Evolutionary conservation across 2,113 vertebrate genomes (phyloP).

Genomic region (Varanus komodoensis): DNA sequence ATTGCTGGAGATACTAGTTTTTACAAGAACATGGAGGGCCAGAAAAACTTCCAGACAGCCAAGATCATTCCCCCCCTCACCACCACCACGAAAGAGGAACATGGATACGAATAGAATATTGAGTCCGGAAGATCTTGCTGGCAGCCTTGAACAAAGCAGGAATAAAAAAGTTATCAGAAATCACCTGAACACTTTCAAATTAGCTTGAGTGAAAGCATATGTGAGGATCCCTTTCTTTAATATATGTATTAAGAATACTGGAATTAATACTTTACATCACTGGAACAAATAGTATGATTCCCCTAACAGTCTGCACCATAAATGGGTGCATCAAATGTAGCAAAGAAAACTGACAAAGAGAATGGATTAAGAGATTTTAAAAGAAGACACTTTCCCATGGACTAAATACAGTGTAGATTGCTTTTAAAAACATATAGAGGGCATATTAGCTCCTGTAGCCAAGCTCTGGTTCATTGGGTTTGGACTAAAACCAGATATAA

Average conservation of each 20-base stretch:
- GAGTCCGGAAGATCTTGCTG: background rate
- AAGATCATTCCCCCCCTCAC: background rate
- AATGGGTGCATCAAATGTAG: conserved; percentile 6
- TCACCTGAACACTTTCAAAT: background rate
- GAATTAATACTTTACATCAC: background rate
- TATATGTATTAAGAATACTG: background rate
- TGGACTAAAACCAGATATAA: conserved; percentile 67
- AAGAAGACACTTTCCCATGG: conserved; percentile 77
- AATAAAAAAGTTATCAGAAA: background rate
- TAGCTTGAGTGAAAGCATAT: background rate
- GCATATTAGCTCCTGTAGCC: conserved; percentile 66
- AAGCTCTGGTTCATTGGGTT: conserved; percentile 58
- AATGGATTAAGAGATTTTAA: conserved; percentile 67
- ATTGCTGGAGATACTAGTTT: background rate
- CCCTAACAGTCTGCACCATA: background rate
- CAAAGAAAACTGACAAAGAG: conserved; percentile 33
- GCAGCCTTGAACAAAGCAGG: background rate
- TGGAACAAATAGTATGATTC: conserved; percentile 25
- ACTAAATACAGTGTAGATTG: conserved; percentile 59
- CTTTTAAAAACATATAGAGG: conserved; percentile 63
- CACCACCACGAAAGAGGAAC: background rate
- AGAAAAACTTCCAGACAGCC: no score
- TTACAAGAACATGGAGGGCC: no score
- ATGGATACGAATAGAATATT: background rate
- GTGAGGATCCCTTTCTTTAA: background rate